Conservation (phyloP, 2,888 invertebrate species). For the Melinaea menophilus region DNA sequence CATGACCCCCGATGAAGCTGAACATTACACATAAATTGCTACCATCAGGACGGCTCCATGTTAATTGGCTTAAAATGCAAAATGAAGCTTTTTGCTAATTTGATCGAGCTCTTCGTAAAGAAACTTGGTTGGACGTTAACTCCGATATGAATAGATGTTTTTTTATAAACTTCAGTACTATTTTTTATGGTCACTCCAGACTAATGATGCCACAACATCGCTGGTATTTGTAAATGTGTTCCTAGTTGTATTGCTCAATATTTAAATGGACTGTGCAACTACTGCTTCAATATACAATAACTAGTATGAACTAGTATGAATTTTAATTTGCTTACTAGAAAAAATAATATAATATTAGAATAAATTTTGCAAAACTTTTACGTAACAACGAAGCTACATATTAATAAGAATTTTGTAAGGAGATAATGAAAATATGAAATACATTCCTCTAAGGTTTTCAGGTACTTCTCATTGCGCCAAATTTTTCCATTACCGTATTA, state of each 20-base stretch:
- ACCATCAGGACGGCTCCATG: slow-evolving; percentile 33
- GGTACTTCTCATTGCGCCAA: too few species aligned
- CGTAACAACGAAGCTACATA: too few species aligned
- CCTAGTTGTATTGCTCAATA: neutral
- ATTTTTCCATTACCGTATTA: too few species aligned
- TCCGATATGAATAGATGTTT: slow-evolving; percentile 61
- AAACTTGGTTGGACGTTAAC: slow-evolving; percentile 61
- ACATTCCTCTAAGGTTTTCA: too few species aligned
- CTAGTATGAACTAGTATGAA: too few species aligned
- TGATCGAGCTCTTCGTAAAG: slow-evolving; percentile 51
- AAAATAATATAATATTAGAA: too few species aligned
- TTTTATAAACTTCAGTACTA: slow-evolving; percentile 39
- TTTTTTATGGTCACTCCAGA: slow-evolving; percentile 37
- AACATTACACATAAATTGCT: slow-evolving; percentile 29
- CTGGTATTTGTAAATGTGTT: too few species aligned
- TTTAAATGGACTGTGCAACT: neutral
- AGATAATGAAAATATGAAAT: too few species aligned
- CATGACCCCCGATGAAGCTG: slow-evolving; percentile 41
- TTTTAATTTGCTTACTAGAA: too few species aligned
- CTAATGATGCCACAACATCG: slow-evolving; percentile 34
- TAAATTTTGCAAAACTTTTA: too few species aligned
- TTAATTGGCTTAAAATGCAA: slow-evolving; percentile 44
- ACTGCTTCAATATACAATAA: too few species aligned
- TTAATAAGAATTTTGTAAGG: too few species aligned
- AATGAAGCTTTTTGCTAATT: slow-evolving; percentile 56